Conservation (phyloP, 1,140 invertebrate species). For the Archivesica marissinica region DNA sequence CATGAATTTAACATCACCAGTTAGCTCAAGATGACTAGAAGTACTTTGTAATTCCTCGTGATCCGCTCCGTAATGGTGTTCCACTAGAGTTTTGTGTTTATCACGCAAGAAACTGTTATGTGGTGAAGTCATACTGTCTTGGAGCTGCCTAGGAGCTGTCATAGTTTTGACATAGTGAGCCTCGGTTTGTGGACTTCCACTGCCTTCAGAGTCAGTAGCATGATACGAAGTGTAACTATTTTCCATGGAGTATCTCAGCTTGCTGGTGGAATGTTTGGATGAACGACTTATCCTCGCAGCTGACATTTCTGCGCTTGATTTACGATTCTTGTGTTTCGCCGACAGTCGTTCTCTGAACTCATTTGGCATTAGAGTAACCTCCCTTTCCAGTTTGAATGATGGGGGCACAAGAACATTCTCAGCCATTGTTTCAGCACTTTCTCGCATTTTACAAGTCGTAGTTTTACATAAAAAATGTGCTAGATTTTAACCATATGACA, state of each 20-base stretch:
- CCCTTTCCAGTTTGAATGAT: slow-evolving; percentile 53
- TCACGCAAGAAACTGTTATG: not conserved
- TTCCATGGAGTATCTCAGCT: slow-evolving; percentile 1
- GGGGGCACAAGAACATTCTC: not conserved
- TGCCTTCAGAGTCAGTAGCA: not conserved
- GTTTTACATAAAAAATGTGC: not conserved
- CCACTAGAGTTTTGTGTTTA: not conserved
- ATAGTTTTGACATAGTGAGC: slow-evolving; percentile 7
- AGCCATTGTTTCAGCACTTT: slow-evolving; percentile 30
- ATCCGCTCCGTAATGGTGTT: not conserved
- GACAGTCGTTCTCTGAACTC: slow-evolving; percentile 51
- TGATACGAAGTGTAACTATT: not conserved
- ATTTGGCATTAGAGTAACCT: slow-evolving; percentile 55
- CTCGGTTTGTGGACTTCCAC: not conserved
- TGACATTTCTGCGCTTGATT: slow-evolving; percentile 34
- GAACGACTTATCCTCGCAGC: not conserved
- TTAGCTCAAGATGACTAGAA: slow-evolving; percentile 48
- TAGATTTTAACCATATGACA: too few relatives aligned
- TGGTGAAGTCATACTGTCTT: not conserved
- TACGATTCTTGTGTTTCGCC: slow-evolving; percentile 34
- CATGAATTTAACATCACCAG: slow-evolving; percentile 46
- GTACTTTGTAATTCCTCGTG: slow-evolving; percentile 34
- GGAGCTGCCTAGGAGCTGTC: not conserved
- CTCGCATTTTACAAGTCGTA: slow-evolving; percentile 8
- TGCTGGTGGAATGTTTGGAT: not conserved